Conservation (phyloP, 2,888 invertebrate species). For the Calameuta pallipes region DNA sequence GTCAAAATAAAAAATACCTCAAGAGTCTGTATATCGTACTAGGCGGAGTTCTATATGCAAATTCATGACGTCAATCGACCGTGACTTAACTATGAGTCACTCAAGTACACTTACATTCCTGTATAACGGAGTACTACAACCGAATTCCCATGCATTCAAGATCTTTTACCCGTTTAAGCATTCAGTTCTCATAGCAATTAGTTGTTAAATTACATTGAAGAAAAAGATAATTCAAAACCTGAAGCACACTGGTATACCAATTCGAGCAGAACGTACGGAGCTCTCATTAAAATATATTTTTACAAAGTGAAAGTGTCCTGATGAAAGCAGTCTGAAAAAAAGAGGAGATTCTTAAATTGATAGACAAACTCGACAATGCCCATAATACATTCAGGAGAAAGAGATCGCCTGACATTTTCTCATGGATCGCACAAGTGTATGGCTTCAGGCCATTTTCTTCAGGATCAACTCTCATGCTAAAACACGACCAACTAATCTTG, state of each 20-base stretch:
- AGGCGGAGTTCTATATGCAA: background rate
- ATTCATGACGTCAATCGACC: background rate
- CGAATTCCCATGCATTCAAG: background rate
- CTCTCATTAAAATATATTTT: constrained; percentile 75
- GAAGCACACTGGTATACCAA: background rate
- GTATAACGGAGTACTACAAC: background rate
- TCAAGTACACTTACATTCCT: background rate
- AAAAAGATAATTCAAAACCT: background rate
- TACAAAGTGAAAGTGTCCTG: constrained; percentile 88
- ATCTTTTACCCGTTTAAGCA: background rate
- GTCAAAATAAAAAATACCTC: background rate
- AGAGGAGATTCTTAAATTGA: constrained; percentile 14
- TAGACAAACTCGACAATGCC: background rate
- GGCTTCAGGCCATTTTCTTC: background rate
- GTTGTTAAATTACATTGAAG: background rate
- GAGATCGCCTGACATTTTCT: background rate
- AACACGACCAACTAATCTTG: background rate
- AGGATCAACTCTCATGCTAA: background rate
- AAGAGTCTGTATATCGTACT: background rate
- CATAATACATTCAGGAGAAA: background rate
- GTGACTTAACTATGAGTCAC: background rate
- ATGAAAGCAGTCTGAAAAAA: constrained; percentile 82
- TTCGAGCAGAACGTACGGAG: background rate
- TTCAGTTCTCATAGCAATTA: background rate
- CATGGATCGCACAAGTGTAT: background rate